These are phyloP conservation scores for Drosophila picticornis DNA, from an alignment of 2,888 invertebrate species.

Conservation along the genomic window DNA sequence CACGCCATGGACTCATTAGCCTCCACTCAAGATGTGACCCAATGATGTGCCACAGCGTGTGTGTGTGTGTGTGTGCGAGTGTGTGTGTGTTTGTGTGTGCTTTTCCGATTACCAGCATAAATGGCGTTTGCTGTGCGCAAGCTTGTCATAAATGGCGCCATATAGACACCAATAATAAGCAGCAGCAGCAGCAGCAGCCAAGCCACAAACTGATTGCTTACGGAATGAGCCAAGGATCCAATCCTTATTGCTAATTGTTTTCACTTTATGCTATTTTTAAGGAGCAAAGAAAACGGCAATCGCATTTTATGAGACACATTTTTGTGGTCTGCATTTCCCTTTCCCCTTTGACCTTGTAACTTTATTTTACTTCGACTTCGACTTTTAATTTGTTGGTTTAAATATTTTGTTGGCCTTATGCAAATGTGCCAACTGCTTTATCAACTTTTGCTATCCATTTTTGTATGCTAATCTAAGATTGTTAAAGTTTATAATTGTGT, in stretches of 20 bases:
- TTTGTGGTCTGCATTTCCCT: not conserved
- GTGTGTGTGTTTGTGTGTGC: constrained; percentile 9
- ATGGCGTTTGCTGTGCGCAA: constrained; percentile 53
- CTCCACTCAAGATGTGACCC: constrained; percentile 32
- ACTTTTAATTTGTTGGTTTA: not conserved
- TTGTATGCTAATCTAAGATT: not conserved
- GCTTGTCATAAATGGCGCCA: constrained; percentile 77
- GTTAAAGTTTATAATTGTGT: not conserved
- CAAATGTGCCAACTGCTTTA: not conserved
- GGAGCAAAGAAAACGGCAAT: not conserved
- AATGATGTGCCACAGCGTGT: constrained; percentile 14
- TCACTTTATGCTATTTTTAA: not conserved
- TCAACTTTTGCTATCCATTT: not conserved
- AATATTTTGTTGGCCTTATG: not conserved
- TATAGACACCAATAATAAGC: constrained; percentile 58
- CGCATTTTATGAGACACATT: not conserved
- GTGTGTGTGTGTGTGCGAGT: constrained; percentile 16
- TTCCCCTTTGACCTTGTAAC: not conserved
- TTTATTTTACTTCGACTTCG: not conserved
- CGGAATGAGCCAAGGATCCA: constrained; percentile 5
- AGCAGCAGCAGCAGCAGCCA: not conserved
- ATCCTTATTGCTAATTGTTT: not conserved
- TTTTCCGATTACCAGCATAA: constrained; percentile 33
- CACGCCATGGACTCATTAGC: constrained; percentile 80
- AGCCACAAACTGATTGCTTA: not conserved